Percentiles rank a stretch among this genome's conserved stretches.
Conservation (phyloP, 2,113 vertebrate species). For the Corythoichthys intestinalis region DNA sequence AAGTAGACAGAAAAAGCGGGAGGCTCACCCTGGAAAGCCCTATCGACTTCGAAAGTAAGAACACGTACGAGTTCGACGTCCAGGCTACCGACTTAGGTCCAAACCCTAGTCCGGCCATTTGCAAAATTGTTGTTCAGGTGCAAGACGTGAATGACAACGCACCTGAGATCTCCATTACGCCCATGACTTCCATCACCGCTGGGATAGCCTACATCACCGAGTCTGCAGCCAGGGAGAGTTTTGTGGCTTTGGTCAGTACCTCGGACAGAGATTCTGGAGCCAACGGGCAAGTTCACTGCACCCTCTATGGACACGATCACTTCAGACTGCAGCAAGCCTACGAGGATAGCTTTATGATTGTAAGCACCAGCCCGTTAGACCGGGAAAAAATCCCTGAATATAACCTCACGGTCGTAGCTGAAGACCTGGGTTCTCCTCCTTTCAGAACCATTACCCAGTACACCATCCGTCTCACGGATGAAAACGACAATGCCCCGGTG, state of each 20-base stretch:
- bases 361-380: conserved; percentile 83
- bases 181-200: conserved; percentile 80
- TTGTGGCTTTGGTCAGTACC: conserved; percentile 93
- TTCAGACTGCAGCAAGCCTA: conserved; percentile 92
- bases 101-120: conserved; percentile 82
- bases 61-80: conserved; percentile 90
- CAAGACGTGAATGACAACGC: conserved; percentile 95
- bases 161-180: conserved; percentile 87
- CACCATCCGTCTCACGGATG: conserved; percentile 83
- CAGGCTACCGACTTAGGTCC: conserved; percentile 85
- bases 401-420: conserved; percentile 89
- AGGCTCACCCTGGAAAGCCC: conserved; percentile 82
- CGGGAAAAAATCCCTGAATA: conserved; percentile 87
- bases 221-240: conserved; percentile 85
- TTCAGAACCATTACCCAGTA: conserved; percentile 85
- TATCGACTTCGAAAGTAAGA: conserved; percentile 88
- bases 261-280: conserved; percentile 88
- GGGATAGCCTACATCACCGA: conserved; percentile 78
- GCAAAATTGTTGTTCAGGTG: conserved; percentile 88
- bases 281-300: conserved; percentile 90
- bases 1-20: conserved; percentile 83
- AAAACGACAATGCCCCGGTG: conserved; percentile 87
- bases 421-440: conserved; percentile 86
- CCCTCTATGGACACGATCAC: conserved; percentile 88
- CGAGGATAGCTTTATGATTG: conserved; percentile 91